Percentiles rank a stretch among this genome's conserved stretches.
phyloP scores from a whole-genome alignment of 2,888 invertebrate species.

The Dione juno region DNA sequence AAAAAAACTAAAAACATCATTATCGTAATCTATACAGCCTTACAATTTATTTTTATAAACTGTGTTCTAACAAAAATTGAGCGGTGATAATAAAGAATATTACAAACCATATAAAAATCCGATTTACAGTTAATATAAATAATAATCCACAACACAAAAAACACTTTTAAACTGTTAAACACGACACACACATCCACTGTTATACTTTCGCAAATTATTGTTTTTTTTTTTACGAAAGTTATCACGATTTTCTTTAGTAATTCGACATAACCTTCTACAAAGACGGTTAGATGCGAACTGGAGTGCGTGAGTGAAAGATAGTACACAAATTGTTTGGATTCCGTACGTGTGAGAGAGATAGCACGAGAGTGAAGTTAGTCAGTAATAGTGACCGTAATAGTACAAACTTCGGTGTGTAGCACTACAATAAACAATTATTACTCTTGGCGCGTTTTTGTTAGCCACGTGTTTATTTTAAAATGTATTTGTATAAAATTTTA shows the following conservation, averaged over 20 bases:
- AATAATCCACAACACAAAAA: slow-evolving; percentile 31
- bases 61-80: slow-evolving; percentile 2
- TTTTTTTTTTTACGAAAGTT: slow-evolving; percentile 74
- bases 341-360: slow-evolving; percentile 57
- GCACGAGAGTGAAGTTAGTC: slow-evolving; percentile 67
- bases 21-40: slow-evolving; percentile 20
- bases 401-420: slow-evolving; percentile 66
- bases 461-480: slow-evolving; percentile 70
- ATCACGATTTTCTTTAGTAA: slow-evolving; percentile 52
- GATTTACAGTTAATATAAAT: slow-evolving; percentile 2
- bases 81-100: slow-evolving; percentile 10
- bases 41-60: slow-evolving; percentile 12
- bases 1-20: neutral
- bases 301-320: slow-evolving; percentile 67
- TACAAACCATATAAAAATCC: slow-evolving; percentile 23
- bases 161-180: slow-evolving; percentile 46
- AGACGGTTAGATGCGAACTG: slow-evolving; percentile 62
- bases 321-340: slow-evolving; percentile 57
- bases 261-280: slow-evolving; percentile 52
- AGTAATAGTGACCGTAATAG: slow-evolving; percentile 71
- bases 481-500: slow-evolving; percentile 46
- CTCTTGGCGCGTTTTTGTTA: slow-evolving; percentile 76
- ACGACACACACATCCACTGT: slow-evolving; percentile 56
- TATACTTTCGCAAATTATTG: slow-evolving; percentile 64
- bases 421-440: slow-evolving; percentile 72